These are phyloP conservation scores for Drosophila yooni DNA, from an alignment of 2,888 invertebrate species.

Conservation along the genomic window DNA sequence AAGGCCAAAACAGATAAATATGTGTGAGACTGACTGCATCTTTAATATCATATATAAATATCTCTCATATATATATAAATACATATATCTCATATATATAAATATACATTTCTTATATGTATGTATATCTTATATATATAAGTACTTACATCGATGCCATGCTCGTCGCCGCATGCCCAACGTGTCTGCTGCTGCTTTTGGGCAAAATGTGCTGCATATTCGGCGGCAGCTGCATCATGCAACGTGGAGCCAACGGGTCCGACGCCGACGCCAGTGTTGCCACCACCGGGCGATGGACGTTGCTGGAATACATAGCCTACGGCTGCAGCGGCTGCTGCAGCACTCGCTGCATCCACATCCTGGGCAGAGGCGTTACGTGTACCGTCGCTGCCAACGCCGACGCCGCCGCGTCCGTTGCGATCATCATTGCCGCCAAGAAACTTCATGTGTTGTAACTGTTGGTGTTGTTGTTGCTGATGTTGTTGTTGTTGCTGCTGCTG, in stretches of 20 bases:
- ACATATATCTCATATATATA: neutral
- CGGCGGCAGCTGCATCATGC: constrained; percentile 88
- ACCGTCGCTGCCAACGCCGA: constrained; percentile 56
- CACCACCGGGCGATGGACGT: constrained; percentile 77
- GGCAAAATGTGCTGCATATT: constrained; percentile 89
- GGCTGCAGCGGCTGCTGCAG: constrained; percentile 87
- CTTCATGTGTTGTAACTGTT: constrained; percentile 88
- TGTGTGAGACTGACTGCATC: neutral
- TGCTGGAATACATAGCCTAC: constrained; percentile 93
- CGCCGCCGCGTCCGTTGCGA: constrained; percentile 86
- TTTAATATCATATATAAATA: neutral
- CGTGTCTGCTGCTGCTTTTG: constrained; percentile 89
- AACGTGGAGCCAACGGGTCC: constrained; percentile 71
- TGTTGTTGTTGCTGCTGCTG: constrained; percentile 54
- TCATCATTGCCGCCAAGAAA: constrained; percentile 91
- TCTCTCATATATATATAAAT: neutral
- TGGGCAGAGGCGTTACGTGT: constrained; percentile 86
- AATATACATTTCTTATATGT: neutral
- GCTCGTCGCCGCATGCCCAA: constrained; percentile 96
- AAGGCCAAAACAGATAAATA: constrained; percentile 4
- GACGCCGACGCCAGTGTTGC: constrained; percentile 48
- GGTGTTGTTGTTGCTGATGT: constrained; percentile 59
- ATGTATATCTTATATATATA: neutral
- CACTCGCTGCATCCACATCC: constrained; percentile 90
- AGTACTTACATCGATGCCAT: constrained; percentile 92